Evolutionary conservation across 2,888 invertebrate species (phyloP).

Genomic region (Sabellastarte sp.): DNA sequence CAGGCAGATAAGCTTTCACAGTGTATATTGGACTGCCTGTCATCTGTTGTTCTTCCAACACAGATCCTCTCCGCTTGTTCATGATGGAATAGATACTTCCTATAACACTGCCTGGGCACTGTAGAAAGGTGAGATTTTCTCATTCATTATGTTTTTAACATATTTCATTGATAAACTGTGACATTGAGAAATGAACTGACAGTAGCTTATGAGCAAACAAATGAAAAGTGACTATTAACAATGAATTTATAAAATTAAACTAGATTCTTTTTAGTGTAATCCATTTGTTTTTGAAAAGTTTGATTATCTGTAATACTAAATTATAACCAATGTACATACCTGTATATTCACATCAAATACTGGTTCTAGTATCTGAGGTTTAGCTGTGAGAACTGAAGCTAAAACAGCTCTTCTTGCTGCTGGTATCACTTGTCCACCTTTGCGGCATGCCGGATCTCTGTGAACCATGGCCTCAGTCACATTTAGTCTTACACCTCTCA

Average conservation of each 20-base stretch:
- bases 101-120: constrained; percentile 14
- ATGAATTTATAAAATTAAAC: no score
- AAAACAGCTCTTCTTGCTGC: constrained; percentile 21
- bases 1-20: constrained; percentile 24
- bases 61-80: constrained; percentile 17
- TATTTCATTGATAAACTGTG: no score
- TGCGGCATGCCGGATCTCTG: constrained; percentile 23
- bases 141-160: no score
- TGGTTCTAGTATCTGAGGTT: constrained; percentile 24
- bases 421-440: constrained; percentile 27
- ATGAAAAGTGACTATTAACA: no score
- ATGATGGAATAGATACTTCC: constrained; percentile 19
- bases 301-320: no score
- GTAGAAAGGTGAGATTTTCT: not conserved
- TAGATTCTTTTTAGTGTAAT: no score
- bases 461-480: constrained; percentile 24
- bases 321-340: no score
- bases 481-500: constrained; percentile 23
- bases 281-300: no score
- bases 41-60: constrained; percentile 14
- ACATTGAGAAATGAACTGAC: no score
- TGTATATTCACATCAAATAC: constrained; percentile 27
- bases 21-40: constrained; percentile 12
- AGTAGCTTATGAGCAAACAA: no score
- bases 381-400: constrained; percentile 24